Percentiles rank a stretch among this genome's conserved stretches.
phyloP scores from a whole-genome alignment of 2,888 invertebrate species.

The Dorcus parallelipipedus region DNA sequence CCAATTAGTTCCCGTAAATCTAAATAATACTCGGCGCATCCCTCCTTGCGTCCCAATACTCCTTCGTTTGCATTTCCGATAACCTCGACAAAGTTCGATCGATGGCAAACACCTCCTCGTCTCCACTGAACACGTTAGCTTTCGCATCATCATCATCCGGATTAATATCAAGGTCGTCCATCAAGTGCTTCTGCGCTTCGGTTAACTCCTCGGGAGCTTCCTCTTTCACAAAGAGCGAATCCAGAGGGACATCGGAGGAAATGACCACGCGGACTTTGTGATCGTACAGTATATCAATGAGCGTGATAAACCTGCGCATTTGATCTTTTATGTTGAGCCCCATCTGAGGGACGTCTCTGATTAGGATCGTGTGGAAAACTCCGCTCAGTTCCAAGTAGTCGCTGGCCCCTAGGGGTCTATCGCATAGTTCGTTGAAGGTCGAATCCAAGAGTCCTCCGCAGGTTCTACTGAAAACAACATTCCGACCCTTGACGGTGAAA shows the following conservation, averaged over 20 bases:
- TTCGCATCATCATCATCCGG: slow-evolving; percentile 71
- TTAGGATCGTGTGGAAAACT: slow-evolving; percentile 92
- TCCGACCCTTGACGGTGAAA: slow-evolving; percentile 83
- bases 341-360: slow-evolving; percentile 84
- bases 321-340: slow-evolving; percentile 78
- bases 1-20: too few relatives aligned
- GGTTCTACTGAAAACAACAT: slow-evolving; percentile 82
- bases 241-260: slow-evolving; percentile 75
- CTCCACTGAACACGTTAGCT: slow-evolving; percentile 93
- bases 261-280: slow-evolving; percentile 84
- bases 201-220: slow-evolving; percentile 44
- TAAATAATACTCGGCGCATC: too few relatives aligned
- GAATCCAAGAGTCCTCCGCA: slow-evolving; percentile 91
- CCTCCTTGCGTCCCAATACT: slow-evolving; percentile 75
- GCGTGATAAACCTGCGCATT: slow-evolving; percentile 89
- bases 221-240: slow-evolving; percentile 66
- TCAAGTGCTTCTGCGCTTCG: slow-evolving; percentile 81
- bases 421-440: slow-evolving; percentile 86
- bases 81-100: slow-evolving; percentile 91
- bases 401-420: slow-evolving; percentile 86
- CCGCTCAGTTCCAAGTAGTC: slow-evolving; percentile 92
- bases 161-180: slow-evolving; percentile 92
- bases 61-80: slow-evolving; percentile 92
- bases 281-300: slow-evolving; percentile 96
- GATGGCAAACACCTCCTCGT: slow-evolving; percentile 96